A percentile compares a stretch with the other conserved stretches of the same genome.
These are phyloP conservation scores for Platynereis dumerilii DNA, from an alignment of 2,888 invertebrate species.

Conservation along the genomic window DNA sequence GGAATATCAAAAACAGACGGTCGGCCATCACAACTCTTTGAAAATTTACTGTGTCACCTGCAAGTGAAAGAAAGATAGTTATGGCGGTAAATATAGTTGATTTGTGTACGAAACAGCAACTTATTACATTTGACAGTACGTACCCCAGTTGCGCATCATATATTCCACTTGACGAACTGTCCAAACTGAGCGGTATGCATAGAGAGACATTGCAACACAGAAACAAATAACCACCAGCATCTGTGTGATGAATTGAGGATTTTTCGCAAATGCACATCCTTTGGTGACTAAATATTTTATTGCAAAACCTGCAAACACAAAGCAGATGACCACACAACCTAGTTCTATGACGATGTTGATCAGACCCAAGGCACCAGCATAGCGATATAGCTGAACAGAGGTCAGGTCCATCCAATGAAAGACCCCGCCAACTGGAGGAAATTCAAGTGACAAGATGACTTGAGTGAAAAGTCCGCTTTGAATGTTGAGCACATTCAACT, in stretches of 20 bases:
- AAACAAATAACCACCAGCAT: background rate
- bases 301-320: background rate
- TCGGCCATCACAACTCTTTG: background rate
- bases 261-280: background rate
- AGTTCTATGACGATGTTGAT: background rate
- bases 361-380: constrained; percentile 2
- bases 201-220: background rate
- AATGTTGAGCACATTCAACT: background rate
- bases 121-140: no score
- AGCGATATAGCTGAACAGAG: constrained; percentile 16
- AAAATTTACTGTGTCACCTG: background rate
- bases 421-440: background rate
- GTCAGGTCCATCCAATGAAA: background rate
- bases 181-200: background rate
- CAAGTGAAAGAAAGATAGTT: background rate
- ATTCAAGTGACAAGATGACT: background rate
- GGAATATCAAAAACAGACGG: background rate
- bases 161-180: background rate
- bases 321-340: background rate
- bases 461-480: constrained; percentile 3
- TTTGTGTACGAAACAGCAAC: no score
- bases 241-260: background rate
- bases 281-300: background rate
- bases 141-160: background rate
- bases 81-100: no score